Evolutionary conservation across 2,797 vertebrate species (phyloP).

Genomic region (Coregonus sp.): DNA sequence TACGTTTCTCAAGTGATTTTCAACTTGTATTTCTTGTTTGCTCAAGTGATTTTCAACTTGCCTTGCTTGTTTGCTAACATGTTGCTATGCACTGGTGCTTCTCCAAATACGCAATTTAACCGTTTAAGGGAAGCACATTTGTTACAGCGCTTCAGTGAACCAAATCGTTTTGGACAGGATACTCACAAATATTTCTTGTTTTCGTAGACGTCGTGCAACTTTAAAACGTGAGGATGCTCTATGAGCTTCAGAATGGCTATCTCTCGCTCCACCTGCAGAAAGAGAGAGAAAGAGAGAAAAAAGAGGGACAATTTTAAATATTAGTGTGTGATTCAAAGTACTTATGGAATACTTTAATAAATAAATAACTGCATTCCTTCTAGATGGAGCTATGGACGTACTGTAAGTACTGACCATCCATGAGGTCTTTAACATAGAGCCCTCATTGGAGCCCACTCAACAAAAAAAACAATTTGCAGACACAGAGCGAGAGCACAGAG

Average conservation of each 20-base stretch:
- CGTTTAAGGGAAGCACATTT: background rate
- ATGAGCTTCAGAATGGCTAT: slow-evolving; percentile 96
- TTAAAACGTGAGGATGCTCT: slow-evolving; percentile 93
- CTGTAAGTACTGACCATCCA: too few relatives aligned
- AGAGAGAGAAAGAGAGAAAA: slow-evolving; percentile 24
- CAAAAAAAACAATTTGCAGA: too few relatives aligned
- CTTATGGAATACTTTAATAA: too few relatives aligned
- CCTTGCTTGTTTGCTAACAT: background rate
- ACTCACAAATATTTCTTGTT: slow-evolving; percentile 98
- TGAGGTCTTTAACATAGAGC: too few relatives aligned
- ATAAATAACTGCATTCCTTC: too few relatives aligned
- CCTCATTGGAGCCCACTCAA: too few relatives aligned
- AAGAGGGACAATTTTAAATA: background rate
- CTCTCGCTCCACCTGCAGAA: slow-evolving; percentile 89
- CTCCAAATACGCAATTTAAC: background rate
- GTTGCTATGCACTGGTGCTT: background rate
- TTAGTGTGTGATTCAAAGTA: background rate
- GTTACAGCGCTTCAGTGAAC: background rate
- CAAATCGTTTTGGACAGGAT: slow-evolving; percentile 31
- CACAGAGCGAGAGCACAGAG: background rate
- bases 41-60: background rate
- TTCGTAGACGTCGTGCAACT: slow-evolving; percentile 94
- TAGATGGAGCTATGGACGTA: too few relatives aligned
- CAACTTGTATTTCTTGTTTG: slow-evolving; percentile 1
- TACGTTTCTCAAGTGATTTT: background rate